Evolutionary conservation across 2,797 vertebrate genomes (phyloP).

Genomic region (Myiothlypis coronata): DNA sequence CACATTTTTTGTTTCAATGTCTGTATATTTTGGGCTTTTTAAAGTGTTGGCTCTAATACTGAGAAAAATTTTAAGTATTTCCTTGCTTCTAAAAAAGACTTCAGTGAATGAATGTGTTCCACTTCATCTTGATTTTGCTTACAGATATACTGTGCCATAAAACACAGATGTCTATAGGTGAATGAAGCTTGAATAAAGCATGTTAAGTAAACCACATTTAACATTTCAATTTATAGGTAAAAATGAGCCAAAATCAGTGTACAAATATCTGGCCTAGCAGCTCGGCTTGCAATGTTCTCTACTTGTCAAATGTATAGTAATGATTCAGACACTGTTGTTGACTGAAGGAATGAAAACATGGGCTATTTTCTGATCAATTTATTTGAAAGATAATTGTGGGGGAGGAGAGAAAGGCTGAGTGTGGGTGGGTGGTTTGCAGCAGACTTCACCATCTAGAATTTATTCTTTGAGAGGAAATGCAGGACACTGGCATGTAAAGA

Average conservation of each 20-base stretch:
- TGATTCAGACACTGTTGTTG: background rate
- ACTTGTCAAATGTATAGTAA: background rate
- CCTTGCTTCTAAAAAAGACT: conserved; percentile 24
- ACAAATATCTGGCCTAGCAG: background rate
- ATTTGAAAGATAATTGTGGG: conserved; percentile 19
- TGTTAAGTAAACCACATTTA: background rate
- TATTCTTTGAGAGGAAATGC: conserved; percentile 37
- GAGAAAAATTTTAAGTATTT: conserved; percentile 46
- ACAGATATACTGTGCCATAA: background rate
- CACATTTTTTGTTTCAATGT: conserved; percentile 39
- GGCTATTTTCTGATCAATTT: background rate
- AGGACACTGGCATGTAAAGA: conserved; percentile 39
- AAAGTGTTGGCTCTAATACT: conserved; percentile 7
- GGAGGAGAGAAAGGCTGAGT: background rate
- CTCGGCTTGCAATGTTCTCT: background rate
- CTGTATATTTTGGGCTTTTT: background rate
- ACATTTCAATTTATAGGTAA: conserved; percentile 6
- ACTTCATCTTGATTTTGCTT: conserved; percentile 9
- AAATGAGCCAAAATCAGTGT: background rate
- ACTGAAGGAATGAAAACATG: background rate
- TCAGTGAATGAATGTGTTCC: background rate
- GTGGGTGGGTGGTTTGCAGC: conserved; percentile 2
- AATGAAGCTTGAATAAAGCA: conserved; percentile 17
- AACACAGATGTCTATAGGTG: conserved; percentile 29
- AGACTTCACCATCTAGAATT: conserved; percentile 2